These are phyloP conservation scores for Phalloptychus januarius DNA, from an alignment of 2,797 vertebrate species.

Conservation along the genomic window DNA sequence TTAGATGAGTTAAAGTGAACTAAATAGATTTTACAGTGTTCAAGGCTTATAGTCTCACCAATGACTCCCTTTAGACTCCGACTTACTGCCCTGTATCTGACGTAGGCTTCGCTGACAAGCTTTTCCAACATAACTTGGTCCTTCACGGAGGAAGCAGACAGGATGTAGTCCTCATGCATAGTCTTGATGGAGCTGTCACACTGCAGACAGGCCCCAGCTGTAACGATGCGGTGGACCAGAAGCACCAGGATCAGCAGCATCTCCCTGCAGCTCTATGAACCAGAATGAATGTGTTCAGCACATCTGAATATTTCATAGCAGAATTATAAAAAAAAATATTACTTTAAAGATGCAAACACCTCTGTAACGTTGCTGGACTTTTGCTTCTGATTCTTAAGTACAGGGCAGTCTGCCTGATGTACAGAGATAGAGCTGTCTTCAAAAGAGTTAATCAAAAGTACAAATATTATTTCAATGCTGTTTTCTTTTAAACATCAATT, in stretches of 20 bases:
- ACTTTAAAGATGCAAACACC: not conserved
- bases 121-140: slow-evolving; percentile 62
- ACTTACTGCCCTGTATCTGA: slow-evolving; percentile 65
- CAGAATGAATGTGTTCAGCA: slow-evolving; percentile 23
- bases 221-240: slow-evolving; percentile 42
- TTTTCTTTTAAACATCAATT: not conserved
- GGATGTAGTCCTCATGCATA: slow-evolving; percentile 68
- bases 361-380: not conserved
- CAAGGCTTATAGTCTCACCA: slow-evolving; percentile 62
- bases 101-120: slow-evolving; percentile 60
- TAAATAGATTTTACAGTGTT: too few species aligned
- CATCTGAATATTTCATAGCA: slow-evolving; percentile 30
- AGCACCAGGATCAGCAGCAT: slow-evolving; percentile 42
- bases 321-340: slow-evolving; percentile 6
- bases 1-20: too few species aligned
- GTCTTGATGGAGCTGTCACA: slow-evolving; percentile 67
- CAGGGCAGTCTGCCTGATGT: not conserved
- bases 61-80: slow-evolving; percentile 58
- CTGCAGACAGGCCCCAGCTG: slow-evolving; percentile 72
- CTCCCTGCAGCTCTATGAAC: not conserved
- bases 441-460: not conserved
- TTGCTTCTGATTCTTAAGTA: not conserved
- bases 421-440: not conserved
- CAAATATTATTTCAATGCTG: not conserved
- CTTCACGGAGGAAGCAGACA: slow-evolving; percentile 37